These are phyloP conservation scores for Cotesia chilonis DNA, from an alignment of 1,140 invertebrate genomes.

Conservation along the genomic window DNA sequence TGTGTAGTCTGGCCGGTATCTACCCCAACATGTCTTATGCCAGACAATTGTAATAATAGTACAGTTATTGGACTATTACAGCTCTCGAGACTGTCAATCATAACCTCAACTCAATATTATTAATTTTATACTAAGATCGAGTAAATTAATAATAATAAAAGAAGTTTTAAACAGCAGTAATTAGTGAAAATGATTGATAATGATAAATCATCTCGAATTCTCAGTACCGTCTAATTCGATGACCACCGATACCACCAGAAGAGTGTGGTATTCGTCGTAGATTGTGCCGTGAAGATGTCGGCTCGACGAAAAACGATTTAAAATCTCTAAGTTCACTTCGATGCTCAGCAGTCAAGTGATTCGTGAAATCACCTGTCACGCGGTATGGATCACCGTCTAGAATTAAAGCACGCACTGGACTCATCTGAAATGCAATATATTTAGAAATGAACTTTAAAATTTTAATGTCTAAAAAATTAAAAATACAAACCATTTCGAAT, in stretches of 20 bases:
- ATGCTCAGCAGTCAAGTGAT: constrained; percentile 94
- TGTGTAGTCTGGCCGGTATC: constrained; percentile 71
- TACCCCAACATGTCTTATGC: constrained; percentile 77
- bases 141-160: too few relatives aligned
- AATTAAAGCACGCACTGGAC: constrained; percentile 94
- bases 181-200: background rate
- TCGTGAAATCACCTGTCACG: constrained; percentile 96
- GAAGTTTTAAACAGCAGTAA: too few relatives aligned
- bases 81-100: too few relatives aligned
- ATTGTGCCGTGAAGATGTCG: constrained; percentile 79
- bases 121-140: constrained; percentile 50
- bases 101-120: constrained; percentile 71
- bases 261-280: constrained; percentile 87
- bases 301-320: constrained; percentile 90
- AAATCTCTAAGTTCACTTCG: constrained; percentile 85
- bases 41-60: constrained; percentile 89
- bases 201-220: background rate
- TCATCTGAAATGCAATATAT: constrained; percentile 72
- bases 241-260: constrained; percentile 77
- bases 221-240: constrained; percentile 72
- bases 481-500: constrained; percentile 79
- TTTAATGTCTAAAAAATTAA: background rate
- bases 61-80: constrained; percentile 85
- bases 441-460: background rate
- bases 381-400: constrained; percentile 97